These are phyloP conservation scores for Neolamprologus fasciatus DNA, from an alignment of 2,113 vertebrate genomes.

Conservation along the genomic window DNA sequence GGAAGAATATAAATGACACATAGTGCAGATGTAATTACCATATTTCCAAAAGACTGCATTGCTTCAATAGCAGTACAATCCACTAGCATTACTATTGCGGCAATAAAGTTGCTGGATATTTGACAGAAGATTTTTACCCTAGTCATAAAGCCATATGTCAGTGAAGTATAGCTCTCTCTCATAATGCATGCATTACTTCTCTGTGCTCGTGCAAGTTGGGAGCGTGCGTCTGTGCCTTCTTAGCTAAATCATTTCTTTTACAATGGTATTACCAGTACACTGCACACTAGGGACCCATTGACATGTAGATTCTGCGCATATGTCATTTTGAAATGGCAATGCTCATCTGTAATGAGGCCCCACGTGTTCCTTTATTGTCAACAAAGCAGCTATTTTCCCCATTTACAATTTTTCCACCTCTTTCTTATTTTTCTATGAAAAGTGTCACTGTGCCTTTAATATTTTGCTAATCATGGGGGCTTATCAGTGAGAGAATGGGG, in stretches of 20 bases:
- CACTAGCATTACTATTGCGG: not conserved
- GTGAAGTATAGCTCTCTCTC: not conserved
- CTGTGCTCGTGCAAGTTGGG: not conserved
- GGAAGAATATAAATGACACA: slow-evolving; percentile 9
- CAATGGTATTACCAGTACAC: slow-evolving; percentile 35
- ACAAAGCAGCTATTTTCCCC: slow-evolving; percentile 22
- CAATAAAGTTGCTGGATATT: not conserved
- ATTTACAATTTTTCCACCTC: not conserved
- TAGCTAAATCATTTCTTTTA: slow-evolving; percentile 29
- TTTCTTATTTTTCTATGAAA: not conserved
- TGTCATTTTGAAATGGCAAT: slow-evolving; percentile 43
- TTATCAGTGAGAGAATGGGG: not conserved
- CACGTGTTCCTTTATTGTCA: slow-evolving; percentile 18
- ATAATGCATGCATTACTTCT: not conserved
- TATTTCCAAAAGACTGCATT: slow-evolving; percentile 15
- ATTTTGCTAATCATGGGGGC: not conserved
- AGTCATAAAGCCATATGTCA: not conserved
- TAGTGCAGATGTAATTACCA: slow-evolving; percentile 17
- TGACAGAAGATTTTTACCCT: not conserved
- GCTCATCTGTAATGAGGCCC: not conserved
- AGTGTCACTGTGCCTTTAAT: not conserved
- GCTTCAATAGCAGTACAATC: not conserved
- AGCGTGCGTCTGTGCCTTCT: not conserved
- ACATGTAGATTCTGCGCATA: slow-evolving; percentile 28
- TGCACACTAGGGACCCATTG: slow-evolving; percentile 38